A percentile compares a stretch with the other conserved stretches of the same genome.
Conservation (phyloP, 53 echinoderm and acorn worm genomes). For the Echinarachnius parma region DNA sequence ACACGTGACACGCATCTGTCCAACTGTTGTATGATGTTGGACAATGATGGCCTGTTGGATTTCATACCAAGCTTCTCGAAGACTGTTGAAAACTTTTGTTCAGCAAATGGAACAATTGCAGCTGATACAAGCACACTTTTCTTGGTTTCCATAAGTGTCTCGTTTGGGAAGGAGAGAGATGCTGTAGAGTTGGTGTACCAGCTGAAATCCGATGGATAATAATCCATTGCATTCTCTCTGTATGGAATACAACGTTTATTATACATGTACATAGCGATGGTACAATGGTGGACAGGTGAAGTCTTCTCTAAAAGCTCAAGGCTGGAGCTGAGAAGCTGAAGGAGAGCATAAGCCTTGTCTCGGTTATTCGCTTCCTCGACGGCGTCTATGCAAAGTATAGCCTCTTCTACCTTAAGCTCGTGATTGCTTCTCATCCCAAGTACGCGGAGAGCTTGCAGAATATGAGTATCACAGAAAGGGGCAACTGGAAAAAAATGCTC, state of each 20-base stretch:
- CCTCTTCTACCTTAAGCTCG: conserved; percentile 1
- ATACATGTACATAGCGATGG: not conserved
- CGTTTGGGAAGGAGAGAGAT: conserved; percentile 5
- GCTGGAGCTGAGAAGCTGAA: conserved; percentile 1
- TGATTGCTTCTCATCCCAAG: conserved; percentile 22
- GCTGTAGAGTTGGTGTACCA: conserved; percentile 10
- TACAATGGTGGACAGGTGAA: not conserved
- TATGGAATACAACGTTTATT: conserved; percentile 11
- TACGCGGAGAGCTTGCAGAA: not conserved
- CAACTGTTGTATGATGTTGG: conserved; percentile 16
- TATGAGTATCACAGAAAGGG: not conserved
- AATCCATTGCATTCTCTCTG: not conserved
- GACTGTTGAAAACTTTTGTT: not conserved
- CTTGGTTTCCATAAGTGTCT: not conserved
- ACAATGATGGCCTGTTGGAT: not conserved
- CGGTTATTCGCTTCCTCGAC: conserved; percentile 3
- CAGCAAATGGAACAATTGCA: not conserved
- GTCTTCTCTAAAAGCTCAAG: conserved; percentile 1
- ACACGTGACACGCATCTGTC: not conserved
- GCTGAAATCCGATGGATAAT: conserved; percentile 3
- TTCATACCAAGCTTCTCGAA: not conserved
- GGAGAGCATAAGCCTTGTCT: not conserved
- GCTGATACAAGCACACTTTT: not conserved
- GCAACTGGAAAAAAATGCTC: conserved; percentile 50
- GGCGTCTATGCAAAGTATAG: not conserved